Percentiles rank a stretch among this genome's conserved stretches.
phyloP scores from a whole-genome alignment of 2,113 vertebrate species.

The Pygoscelis antarcticus region DNA sequence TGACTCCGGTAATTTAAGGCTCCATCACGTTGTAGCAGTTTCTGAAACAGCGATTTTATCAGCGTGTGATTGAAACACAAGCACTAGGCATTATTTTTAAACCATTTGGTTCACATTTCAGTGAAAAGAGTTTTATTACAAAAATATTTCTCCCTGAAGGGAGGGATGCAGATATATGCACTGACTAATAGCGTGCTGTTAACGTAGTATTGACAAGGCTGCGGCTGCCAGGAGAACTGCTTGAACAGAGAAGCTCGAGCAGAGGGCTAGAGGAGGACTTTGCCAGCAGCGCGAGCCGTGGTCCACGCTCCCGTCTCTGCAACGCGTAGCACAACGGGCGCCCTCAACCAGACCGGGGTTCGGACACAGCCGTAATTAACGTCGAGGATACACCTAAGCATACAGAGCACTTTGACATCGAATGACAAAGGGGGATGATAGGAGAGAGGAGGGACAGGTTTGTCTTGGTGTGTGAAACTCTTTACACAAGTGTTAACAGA shows the following conservation, averaged over 20 bases:
- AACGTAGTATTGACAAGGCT: not conserved
- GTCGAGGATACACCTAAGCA: accelerated
- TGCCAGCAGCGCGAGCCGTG: not conserved
- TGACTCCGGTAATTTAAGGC: not conserved
- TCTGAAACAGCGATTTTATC: constrained; percentile 3
- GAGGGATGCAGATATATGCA: not conserved
- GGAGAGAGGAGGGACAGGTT: not conserved
- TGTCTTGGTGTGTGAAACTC: accelerated
- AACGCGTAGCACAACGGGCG: accelerated
- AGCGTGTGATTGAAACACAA: not conserved
- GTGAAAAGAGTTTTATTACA: not conserved
- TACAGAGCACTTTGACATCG: accelerated
- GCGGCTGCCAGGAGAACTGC: not conserved
- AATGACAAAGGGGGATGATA: accelerated
- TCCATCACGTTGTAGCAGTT: not conserved
- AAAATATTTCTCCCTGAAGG: not conserved
- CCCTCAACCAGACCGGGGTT: not conserved
- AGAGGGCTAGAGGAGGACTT: not conserved
- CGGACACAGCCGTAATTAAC: accelerated
- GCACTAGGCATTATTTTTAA: not conserved
- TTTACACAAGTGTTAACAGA: not conserved
- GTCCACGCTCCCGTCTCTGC: not conserved
- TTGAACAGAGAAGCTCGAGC: not conserved
- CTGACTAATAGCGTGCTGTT: not conserved
- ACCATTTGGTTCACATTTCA: not conserved